Percentiles rank a stretch among this genome's conserved stretches.
Evolutionary conservation across 2,888 invertebrate genomes (phyloP).

Genomic region (Scaptomyza cyrtandrae): DNA sequence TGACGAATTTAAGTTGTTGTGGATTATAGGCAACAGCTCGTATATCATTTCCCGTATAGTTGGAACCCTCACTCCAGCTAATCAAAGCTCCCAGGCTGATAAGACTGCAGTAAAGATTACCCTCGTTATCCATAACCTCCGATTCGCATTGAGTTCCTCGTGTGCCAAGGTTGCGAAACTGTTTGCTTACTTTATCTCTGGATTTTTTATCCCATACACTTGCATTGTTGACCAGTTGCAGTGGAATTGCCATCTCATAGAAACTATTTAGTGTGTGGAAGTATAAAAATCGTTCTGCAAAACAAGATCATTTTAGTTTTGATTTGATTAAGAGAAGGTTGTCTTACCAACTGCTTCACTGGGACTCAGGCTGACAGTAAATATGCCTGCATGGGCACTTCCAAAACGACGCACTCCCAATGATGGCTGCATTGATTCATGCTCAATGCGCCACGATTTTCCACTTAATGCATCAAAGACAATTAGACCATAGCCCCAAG

Average conservation of each 20-base stretch:
- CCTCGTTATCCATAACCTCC: slow-evolving; percentile 89
- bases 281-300: slow-evolving; percentile 85
- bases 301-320: background rate
- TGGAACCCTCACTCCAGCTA: slow-evolving; percentile 89
- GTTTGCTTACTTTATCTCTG: slow-evolving; percentile 80
- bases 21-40: slow-evolving; percentile 86
- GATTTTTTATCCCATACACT: slow-evolving; percentile 84
- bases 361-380: slow-evolving; percentile 81
- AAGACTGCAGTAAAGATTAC: slow-evolving; percentile 89
- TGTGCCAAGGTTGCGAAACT: slow-evolving; percentile 86
- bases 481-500: slow-evolving; percentile 86
- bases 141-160: slow-evolving; percentile 90
- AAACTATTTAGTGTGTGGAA: slow-evolving; percentile 88
- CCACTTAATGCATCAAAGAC: slow-evolving; percentile 86
- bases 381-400: slow-evolving; percentile 79
- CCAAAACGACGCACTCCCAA: slow-evolving; percentile 60
- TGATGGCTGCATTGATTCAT: slow-evolving; percentile 86
- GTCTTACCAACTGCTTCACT: slow-evolving; percentile 38
- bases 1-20: slow-evolving; percentile 89
- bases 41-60: slow-evolving; percentile 86
- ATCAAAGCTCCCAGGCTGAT: slow-evolving; percentile 89
- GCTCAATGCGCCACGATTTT: slow-evolving; percentile 87
- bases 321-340: background rate
- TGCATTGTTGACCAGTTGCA: slow-evolving; percentile 86
- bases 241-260: slow-evolving; percentile 87